These are phyloP conservation scores for Amphibalanus amphitrite DNA, from an alignment of 1,140 invertebrate species.

Conservation along the genomic window DNA sequence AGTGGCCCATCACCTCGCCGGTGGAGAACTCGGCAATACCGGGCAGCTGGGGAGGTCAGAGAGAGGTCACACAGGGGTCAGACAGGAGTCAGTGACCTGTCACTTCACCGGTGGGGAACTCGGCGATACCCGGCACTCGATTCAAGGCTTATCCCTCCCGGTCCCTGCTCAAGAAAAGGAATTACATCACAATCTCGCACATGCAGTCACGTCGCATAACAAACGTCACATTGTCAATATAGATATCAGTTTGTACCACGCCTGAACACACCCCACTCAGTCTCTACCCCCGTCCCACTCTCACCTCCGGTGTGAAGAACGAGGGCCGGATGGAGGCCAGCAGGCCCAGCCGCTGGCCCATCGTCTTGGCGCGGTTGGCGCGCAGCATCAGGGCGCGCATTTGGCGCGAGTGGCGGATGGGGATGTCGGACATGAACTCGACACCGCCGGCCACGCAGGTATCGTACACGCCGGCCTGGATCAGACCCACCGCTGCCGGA, in stretches of 20 bases:
- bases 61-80: too few species aligned
- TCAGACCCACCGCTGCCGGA: constrained; percentile 53
- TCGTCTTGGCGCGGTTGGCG: constrained; percentile 81
- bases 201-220: too few species aligned
- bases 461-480: constrained; percentile 75
- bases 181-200: too few species aligned
- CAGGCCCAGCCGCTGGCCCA: constrained; percentile 53
- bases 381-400: constrained; percentile 76
- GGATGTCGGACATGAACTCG: constrained; percentile 96
- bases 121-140: constrained; percentile 88
- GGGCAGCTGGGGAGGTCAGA: constrained; percentile 62
- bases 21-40: constrained; percentile 95
- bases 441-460: constrained; percentile 85
- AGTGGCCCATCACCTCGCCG: constrained; percentile 95
- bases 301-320: constrained; percentile 57
- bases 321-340: constrained; percentile 51
- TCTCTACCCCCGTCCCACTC: constrained; percentile 22
- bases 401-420: constrained; percentile 83
- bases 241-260: too few species aligned
- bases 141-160: too few species aligned
- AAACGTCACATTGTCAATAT: too few species aligned
- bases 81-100: constrained; percentile 66
- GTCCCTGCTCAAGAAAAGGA: constrained; percentile 13
- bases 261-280: neutral
- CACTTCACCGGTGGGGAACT: constrained; percentile 92